Percentiles rank a stretch among this genome's conserved stretches.
Conservation (phyloP, 2,888 invertebrate species). For the Siphlonurus alternatus region DNA sequence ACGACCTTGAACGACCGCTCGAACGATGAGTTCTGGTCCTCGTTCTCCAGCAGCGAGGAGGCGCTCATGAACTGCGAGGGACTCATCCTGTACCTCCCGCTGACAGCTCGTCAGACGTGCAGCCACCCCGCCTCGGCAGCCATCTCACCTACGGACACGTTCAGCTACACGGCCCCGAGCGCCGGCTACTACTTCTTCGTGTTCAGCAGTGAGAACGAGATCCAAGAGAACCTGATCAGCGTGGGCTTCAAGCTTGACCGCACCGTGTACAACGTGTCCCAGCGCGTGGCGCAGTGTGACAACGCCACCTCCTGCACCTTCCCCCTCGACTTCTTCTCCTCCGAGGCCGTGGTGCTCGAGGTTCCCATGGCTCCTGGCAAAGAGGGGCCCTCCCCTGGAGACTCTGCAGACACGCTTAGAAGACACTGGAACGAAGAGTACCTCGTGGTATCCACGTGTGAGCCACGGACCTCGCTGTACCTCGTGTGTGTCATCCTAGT, state of each 20-base stretch:
- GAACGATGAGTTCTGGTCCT: slow-evolving; percentile 65
- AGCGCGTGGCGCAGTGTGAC: slow-evolving; percentile 40
- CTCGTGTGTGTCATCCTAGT: slow-evolving; percentile 48
- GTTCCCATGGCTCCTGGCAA: slow-evolving; percentile 41
- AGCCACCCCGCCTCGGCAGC: neutral
- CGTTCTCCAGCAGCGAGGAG: slow-evolving; percentile 65
- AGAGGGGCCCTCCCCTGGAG: neutral
- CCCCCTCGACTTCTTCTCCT: slow-evolving; percentile 47
- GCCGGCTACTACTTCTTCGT: slow-evolving; percentile 72
- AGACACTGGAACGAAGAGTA: slow-evolving; percentile 49
- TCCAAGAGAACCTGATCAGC: slow-evolving; percentile 49
- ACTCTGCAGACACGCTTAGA: slow-evolving; percentile 14
- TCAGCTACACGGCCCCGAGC: slow-evolving; percentile 15
- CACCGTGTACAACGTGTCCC: slow-evolving; percentile 48
- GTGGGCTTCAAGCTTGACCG: slow-evolving; percentile 52
- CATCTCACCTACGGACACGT: neutral
- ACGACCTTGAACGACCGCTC: slow-evolving; percentile 49
- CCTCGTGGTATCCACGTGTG: slow-evolving; percentile 53
- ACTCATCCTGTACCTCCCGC: slow-evolving; percentile 49
- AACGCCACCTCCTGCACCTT: slow-evolving; percentile 48
- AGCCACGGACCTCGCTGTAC: slow-evolving; percentile 54
- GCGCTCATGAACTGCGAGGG: slow-evolving; percentile 56
- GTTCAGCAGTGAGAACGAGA: slow-evolving; percentile 65
- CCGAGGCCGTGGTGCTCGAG: slow-evolving; percentile 50
- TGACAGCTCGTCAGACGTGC: slow-evolving; percentile 45